Evolutionary conservation across 2,888 invertebrate genomes (phyloP).

Genomic region (Cataglyphis rosenhaueri): DNA sequence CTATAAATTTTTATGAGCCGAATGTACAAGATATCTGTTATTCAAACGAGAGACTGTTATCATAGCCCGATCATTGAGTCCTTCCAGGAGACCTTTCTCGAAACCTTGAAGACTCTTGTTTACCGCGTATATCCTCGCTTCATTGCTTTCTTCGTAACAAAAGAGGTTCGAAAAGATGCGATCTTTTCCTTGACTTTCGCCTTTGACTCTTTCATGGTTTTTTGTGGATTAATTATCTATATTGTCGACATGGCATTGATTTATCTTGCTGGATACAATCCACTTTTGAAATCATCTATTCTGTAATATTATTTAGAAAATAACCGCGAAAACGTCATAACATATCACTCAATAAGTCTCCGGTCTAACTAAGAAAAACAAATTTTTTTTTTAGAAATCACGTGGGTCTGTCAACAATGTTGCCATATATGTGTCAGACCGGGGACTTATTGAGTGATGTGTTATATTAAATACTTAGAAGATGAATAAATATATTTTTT

Average conservation of each 20-base stretch:
- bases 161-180: slow-evolving; percentile 12
- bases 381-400: too few species aligned
- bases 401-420: too few species aligned
- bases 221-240: neutral
- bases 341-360: too few species aligned
- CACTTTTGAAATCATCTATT: neutral
- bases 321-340: neutral
- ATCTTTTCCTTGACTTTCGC: slow-evolving; percentile 12
- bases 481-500: too few species aligned
- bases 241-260: neutral
- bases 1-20: slow-evolving; percentile 11
- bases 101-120: slow-evolving; percentile 22
- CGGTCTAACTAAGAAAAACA: too few species aligned
- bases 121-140: neutral
- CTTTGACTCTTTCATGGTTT: neutral
- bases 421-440: too few species aligned
- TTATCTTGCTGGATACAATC: too few species aligned
- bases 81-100: slow-evolving; percentile 32
- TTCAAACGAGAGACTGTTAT: slow-evolving; percentile 42
- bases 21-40: slow-evolving; percentile 29
- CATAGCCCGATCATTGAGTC: slow-evolving; percentile 32
- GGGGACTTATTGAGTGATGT: too few species aligned
- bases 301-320: neutral
- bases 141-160: neutral
- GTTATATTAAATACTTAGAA: too few species aligned